These are phyloP conservation scores for Taphrorychus bicolor DNA, from an alignment of 2,888 invertebrate genomes.

Conservation along the genomic window DNA sequence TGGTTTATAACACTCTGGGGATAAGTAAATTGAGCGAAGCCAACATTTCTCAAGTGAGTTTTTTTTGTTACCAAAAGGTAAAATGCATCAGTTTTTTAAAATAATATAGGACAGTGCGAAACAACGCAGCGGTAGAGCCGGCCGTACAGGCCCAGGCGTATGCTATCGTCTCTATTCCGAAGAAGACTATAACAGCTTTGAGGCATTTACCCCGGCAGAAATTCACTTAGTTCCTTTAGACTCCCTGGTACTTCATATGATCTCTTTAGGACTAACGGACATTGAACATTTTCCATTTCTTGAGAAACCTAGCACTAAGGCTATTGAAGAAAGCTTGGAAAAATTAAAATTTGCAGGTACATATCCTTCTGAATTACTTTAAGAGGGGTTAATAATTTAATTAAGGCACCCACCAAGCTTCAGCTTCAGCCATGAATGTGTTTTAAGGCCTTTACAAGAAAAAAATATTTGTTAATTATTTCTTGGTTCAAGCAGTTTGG, in stretches of 20 bases:
- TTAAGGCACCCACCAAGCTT: no score
- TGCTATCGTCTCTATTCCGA: slow-evolving; percentile 91
- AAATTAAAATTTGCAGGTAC: slow-evolving; percentile 78
- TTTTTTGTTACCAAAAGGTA: not conserved
- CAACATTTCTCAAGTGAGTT: slow-evolving; percentile 94
- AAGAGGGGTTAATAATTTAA: no score
- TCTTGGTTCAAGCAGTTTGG: no score
- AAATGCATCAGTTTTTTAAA: not conserved
- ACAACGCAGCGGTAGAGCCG: slow-evolving; percentile 92
- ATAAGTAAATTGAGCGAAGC: slow-evolving; percentile 93
- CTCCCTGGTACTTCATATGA: slow-evolving; percentile 89
- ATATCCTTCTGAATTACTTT: not conserved
- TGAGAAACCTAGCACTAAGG: slow-evolving; percentile 86
- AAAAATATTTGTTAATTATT: not conserved
- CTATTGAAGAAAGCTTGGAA: slow-evolving; percentile 85
- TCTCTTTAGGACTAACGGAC: slow-evolving; percentile 91
- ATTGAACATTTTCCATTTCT: slow-evolving; percentile 93
- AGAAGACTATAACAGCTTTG: slow-evolving; percentile 79
- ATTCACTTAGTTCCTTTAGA: slow-evolving; percentile 94
- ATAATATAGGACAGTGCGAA: slow-evolving; percentile 68
- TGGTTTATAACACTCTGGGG: slow-evolving; percentile 94
- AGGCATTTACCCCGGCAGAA: slow-evolving; percentile 89
- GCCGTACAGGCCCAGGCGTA: slow-evolving; percentile 93
- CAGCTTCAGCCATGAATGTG: no score
- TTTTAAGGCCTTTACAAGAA: not conserved